A percentile compares a stretch with the other conserved stretches of the same genome.
These are phyloP conservation scores for Dolichopus griseipennis DNA, from an alignment of 2,888 invertebrate species.

Conservation along the genomic window DNA sequence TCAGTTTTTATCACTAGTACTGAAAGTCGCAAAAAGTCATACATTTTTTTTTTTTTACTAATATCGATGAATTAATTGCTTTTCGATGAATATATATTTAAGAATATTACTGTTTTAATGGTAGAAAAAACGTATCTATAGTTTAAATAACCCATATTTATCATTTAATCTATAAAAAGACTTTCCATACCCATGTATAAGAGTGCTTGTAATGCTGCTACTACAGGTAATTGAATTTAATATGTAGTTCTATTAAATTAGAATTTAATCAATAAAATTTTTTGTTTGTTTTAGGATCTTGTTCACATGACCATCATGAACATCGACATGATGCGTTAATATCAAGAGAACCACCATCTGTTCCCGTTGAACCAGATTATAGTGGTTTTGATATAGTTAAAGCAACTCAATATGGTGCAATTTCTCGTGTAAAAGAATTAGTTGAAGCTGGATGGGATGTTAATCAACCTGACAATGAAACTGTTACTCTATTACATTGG, in stretches of 20 bases:
- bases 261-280: background rate
- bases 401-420: slow-evolving; percentile 93
- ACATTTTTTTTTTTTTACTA: background rate
- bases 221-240: slow-evolving; percentile 39
- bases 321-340: slow-evolving; percentile 50
- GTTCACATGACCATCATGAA: slow-evolving; percentile 54
- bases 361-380: slow-evolving; percentile 60
- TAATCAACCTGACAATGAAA: slow-evolving; percentile 88
- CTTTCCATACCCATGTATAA: slow-evolving; percentile 53
- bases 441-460: slow-evolving; percentile 90
- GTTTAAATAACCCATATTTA: background rate
- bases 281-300: slow-evolving; percentile 43
- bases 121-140: background rate
- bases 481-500: slow-evolving; percentile 97
- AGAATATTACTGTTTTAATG: background rate
- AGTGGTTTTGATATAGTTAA: slow-evolving; percentile 86
- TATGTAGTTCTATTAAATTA: background rate
- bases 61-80: background rate
- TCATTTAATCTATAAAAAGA: background rate
- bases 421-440: slow-evolving; percentile 71
- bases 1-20: background rate
- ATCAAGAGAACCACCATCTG: slow-evolving; percentile 53
- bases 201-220: slow-evolving; percentile 63
- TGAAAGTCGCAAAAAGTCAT: background rate
- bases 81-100: background rate